Base-by-base conservation (phyloP, 2,888 invertebrate species). In the Rambutsinella grinnellia region DNA sequence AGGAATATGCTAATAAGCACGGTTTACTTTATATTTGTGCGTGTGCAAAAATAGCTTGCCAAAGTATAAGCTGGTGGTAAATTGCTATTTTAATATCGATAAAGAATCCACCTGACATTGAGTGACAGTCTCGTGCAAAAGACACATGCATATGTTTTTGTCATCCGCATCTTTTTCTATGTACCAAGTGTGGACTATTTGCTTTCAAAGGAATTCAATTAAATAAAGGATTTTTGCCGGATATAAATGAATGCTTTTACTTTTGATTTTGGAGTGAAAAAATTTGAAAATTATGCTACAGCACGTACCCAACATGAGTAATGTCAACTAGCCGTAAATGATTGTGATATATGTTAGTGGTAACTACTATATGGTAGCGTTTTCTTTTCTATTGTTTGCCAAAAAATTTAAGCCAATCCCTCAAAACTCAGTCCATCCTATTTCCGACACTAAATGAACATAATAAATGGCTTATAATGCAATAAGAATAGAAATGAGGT, bases 401-500 rank as follows among this genome's bases (percentile, higher is more conserved):
- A 24, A 54, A 54, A 1, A 51, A 19, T 19, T 23, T 24, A 44
- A 49, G 24, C 26, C 28, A 47, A 71, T 26, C 28, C 17, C 51
- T n/a, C 15, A 67, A 61, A 54, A 24, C 28, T 36, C 44, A 28
- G 44, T 21, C 19, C 36, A 65, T 54, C 54, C 65, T 54, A 23
- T 44, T 62, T 21, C 62, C 51, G 28, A 17, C 28, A 17, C 26
- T n/a, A 49, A 24, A 17, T 8, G 21, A 56, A 56, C 26, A 56
- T 8, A 44, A 26, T 19, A 24, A 10, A 27, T 36, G 24, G 26
- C 51, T 47, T 65, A 56, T 51, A 61, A 61, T 24, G 15, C 44
- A n/a, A 1, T n/a, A n/a, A n/a, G n/a, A n/a, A n/a, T n/a, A n/a
- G 46, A 61, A 69, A 28, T 72, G 65, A 72, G 65, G 72, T 65